phyloP scores from a whole-genome alignment of 2,797 vertebrate species.

The Pampus argenteus region DNA sequence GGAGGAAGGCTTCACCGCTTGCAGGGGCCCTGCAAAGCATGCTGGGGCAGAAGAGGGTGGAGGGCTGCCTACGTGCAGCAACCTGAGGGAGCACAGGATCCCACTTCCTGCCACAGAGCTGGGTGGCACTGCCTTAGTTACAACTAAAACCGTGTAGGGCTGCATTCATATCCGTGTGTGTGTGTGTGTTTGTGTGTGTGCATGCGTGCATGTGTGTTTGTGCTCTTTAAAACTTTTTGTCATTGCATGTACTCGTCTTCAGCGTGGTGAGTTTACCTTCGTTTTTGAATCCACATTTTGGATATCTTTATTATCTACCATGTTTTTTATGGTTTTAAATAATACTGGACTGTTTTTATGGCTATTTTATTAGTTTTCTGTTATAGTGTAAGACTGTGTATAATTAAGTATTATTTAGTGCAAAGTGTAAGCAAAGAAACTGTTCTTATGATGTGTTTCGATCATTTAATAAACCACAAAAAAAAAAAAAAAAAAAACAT shows the following conservation, averaged over 20 bases:
- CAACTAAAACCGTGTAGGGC: slow-evolving; percentile 81
- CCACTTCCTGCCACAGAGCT: slow-evolving; percentile 87
- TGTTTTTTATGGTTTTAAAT: slow-evolving; percentile 43
- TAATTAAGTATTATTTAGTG: background rate
- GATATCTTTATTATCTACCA: slow-evolving; percentile 10
- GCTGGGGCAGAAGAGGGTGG: slow-evolving; percentile 11
- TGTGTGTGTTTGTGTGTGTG: background rate
- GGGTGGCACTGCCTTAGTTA: slow-evolving; percentile 81
- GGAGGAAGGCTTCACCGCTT: slow-evolving; percentile 22
- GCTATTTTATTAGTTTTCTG: slow-evolving; percentile 17
- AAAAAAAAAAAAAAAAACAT: slow-evolving; percentile 42
- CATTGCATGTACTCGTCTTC: slow-evolving; percentile 7
- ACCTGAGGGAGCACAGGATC: slow-evolving; percentile 67
- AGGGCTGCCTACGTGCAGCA: slow-evolving; percentile 42
- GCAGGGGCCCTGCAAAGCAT: slow-evolving; percentile 28
- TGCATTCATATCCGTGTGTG: background rate
- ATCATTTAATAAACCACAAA: slow-evolving; percentile 66
- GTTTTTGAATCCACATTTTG: slow-evolving; percentile 14
- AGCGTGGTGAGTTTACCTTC: slow-evolving; percentile 7
- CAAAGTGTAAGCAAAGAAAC: slow-evolving; percentile 4
- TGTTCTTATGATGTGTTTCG: slow-evolving; percentile 30
- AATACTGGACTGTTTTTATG: background rate
- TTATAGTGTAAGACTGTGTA: slow-evolving; percentile 5
- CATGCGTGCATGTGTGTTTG: slow-evolving; percentile 7
- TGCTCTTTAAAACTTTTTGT: background rate